These are phyloP conservation scores for Bombyx huttoni DNA, from an alignment of 2,888 invertebrate genomes.

Conservation along the genomic window DNA sequence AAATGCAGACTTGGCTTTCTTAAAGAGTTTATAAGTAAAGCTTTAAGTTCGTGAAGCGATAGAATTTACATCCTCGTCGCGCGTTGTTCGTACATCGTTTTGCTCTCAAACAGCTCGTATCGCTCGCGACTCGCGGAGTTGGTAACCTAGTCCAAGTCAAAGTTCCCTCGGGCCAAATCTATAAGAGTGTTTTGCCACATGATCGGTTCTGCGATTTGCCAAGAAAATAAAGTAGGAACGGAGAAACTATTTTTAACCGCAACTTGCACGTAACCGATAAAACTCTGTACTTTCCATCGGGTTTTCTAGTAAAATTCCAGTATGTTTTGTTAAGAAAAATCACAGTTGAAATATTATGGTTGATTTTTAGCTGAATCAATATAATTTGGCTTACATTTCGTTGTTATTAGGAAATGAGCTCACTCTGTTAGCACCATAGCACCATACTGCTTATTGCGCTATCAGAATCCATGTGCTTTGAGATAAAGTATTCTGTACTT, in stretches of 20 bases:
- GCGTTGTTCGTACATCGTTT: conserved; percentile 55
- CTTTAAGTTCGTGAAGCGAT: conserved; percentile 26
- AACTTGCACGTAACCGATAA: conserved; percentile 37
- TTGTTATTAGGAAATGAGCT: too few relatives aligned
- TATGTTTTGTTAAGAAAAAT: neutral
- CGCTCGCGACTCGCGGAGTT: conserved; percentile 23
- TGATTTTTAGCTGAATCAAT: too few relatives aligned
- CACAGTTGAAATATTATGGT: too few relatives aligned
- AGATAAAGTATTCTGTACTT: conserved; percentile 28
- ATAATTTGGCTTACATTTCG: too few relatives aligned
- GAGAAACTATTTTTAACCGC: conserved; percentile 46
- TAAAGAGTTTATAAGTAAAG: neutral
- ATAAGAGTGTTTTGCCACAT: conserved; percentile 69
- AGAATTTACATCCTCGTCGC: conserved; percentile 46
- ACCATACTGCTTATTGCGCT: too few relatives aligned
- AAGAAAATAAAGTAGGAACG: conserved; percentile 62
- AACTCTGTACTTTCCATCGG: conserved; percentile 8
- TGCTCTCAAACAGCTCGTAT: conserved; percentile 59
- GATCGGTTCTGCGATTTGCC: conserved; percentile 67
- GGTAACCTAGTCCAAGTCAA: conserved; percentile 54
- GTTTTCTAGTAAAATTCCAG: neutral
- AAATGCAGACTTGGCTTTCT: neutral
- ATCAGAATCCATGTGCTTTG: too few relatives aligned
- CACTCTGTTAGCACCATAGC: too few relatives aligned
- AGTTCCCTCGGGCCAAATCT: conserved; percentile 64